phyloP scores from a whole-genome alignment of 2,888 invertebrate species.

The Tubiluchus corallicola region DNA sequence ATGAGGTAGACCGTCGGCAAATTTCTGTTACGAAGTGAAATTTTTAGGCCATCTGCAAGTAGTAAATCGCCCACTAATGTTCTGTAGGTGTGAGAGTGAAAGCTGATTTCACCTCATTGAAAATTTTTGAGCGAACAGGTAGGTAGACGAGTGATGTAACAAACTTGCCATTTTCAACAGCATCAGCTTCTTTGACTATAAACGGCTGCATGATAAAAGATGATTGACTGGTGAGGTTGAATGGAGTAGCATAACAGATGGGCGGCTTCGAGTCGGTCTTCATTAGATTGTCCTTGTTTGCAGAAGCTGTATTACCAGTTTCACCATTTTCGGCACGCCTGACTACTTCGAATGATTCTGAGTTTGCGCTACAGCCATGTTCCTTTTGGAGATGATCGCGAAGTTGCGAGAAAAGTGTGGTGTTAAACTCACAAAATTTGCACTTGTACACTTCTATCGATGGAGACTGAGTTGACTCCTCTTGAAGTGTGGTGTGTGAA shows the following conservation, averaged over 20 bases:
- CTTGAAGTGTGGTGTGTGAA: constrained; percentile 11
- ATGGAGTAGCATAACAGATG: constrained; percentile 27
- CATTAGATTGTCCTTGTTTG: constrained; percentile 7
- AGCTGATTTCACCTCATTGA: constrained; percentile 67
- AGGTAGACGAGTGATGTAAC: constrained; percentile 81
- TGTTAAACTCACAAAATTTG: constrained; percentile 23
- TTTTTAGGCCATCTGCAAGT: too few relatives aligned
- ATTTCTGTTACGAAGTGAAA: too few relatives aligned
- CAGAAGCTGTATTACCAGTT: neutral
- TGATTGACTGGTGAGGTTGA: constrained; percentile 21
- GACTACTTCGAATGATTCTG: constrained; percentile 5
- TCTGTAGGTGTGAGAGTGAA: constrained; percentile 76
- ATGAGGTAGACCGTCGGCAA: constrained; percentile 1
- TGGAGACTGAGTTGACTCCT: constrained; percentile 12
- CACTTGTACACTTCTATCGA: constrained; percentile 21
- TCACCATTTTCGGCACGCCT: neutral
- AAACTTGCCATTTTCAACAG: constrained; percentile 37
- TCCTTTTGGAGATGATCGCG: constrained; percentile 34
- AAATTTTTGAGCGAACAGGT: constrained; percentile 71
- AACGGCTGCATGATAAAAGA: constrained; percentile 78
- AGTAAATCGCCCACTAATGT: too few relatives aligned
- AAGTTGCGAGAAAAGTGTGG: constrained; percentile 21
- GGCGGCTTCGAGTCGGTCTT: constrained; percentile 17
- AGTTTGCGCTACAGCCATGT: constrained; percentile 28
- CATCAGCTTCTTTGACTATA: constrained; percentile 20